Evolutionary conservation across 2,888 invertebrate genomes (phyloP), one percentile per base, ranked within the genome.

Genomic region (Lepetodrilus schrolli): DNA sequence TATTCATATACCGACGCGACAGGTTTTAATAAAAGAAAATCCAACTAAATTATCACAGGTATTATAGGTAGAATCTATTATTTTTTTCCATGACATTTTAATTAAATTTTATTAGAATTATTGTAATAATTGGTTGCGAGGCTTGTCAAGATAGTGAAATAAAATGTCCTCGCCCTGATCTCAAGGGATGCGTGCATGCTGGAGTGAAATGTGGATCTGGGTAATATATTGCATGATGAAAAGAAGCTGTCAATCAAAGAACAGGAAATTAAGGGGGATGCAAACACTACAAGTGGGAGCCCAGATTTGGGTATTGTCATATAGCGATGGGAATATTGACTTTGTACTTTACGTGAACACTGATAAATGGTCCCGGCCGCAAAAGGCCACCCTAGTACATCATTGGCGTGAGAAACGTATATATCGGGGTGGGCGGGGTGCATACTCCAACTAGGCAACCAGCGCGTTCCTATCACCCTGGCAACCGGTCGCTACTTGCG

Each of bases 321-420:
- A 58, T 58, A 17, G 58, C 58, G 58, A 58, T 58, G 58, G 23
- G 30, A 58, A 30, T 58, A 58, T 58, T 58, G 58, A 58, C 58
- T 58, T 58, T 58, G 58, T 58, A 34, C 58, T 58, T 58, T 58
- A 58, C 58, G 10, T 58, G 58, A 58, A 58, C 26, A 58, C 30
- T 58, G 58, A 58, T 58, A 58, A 58, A 58, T 58, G 58, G 30
- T 30, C 17, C 13, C 17, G 58, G 8, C 10, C 58, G 58, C 58
- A 58, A 30, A n/a, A 58, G 58, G 58, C 58, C 58, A 58, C 26
- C 8, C 58, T 34, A 26, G 34, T 58, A 23, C 58, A 58, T 58
- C 58, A 30, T 17, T 17, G 13, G n/a, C 58, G 17, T 58, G 58
- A 34, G 58, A 58, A 58, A 13, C 17, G n/a, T n/a, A n/a, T n/a